A percentile compares a stretch with the other conserved stretches of the same genome.
These are phyloP conservation scores for Drosophila quadrilineata DNA, from an alignment of 1,140 invertebrate genomes.

Conservation along the genomic window DNA sequence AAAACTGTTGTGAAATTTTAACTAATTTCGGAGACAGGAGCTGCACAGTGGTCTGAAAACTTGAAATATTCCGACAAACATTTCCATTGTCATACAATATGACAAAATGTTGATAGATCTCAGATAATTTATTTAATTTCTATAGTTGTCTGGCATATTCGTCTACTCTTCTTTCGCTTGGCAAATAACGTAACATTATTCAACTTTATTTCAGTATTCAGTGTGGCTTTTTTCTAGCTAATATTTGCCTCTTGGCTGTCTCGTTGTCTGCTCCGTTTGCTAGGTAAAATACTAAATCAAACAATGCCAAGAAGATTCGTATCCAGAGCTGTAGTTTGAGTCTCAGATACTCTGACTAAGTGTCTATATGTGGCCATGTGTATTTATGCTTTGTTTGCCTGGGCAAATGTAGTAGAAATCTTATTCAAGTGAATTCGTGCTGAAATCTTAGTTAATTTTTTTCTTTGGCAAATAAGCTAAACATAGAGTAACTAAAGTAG, in stretches of 20 bases:
- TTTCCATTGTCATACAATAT: background rate
- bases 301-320: constrained; percentile 17
- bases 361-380: constrained; percentile 4
- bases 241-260: constrained; percentile 35
- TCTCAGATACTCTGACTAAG: background rate
- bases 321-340: background rate
- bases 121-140: background rate
- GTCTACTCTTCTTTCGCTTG: background rate
- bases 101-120: background rate
- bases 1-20: constrained; percentile 44
- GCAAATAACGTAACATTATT: constrained; percentile 36
- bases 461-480: constrained; percentile 50
- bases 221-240: constrained; percentile 31
- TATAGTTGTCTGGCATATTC: background rate
- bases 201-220: constrained; percentile 11
- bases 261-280: constrained; percentile 29
- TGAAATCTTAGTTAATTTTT: constrained; percentile 60
- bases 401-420: constrained; percentile 56
- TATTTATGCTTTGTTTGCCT: constrained; percentile 46
- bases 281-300: constrained; percentile 54
- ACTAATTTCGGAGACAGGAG: constrained; percentile 34
- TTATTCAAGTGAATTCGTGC: constrained; percentile 52
- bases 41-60: constrained; percentile 2
- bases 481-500: constrained; percentile 15
- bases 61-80: background rate